Evolutionary conservation across 1,140 invertebrate genomes (phyloP).

Genomic region (Drosophila nigromelanica): DNA sequence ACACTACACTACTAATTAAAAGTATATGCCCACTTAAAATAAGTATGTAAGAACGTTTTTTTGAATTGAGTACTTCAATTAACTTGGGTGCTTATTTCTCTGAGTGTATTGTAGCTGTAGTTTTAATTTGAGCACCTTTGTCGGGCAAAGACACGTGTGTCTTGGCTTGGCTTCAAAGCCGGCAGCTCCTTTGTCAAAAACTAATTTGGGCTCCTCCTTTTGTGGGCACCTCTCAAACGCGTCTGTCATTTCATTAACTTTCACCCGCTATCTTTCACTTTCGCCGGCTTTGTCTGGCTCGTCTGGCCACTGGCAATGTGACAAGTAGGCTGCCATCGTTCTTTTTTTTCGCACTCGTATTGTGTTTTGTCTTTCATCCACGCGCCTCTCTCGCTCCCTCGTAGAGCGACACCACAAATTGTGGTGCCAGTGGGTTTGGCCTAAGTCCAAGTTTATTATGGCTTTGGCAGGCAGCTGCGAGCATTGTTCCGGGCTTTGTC

Average conservation of each 20-base stretch:
- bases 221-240: slow-evolving; percentile 43
- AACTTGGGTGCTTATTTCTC: too few relatives aligned
- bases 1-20: too few relatives aligned
- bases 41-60: too few relatives aligned
- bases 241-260: slow-evolving; percentile 69
- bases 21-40: too few relatives aligned
- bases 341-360: slow-evolving; percentile 28
- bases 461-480: slow-evolving; percentile 25
- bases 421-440: slow-evolving; percentile 36
- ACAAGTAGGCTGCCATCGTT: slow-evolving; percentile 41
- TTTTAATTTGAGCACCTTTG: slow-evolving; percentile 43
- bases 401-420: neutral
- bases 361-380: slow-evolving; percentile 10
- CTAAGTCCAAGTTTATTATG: slow-evolving; percentile 53
- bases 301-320: slow-evolving; percentile 39
- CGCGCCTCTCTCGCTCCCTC: neutral
- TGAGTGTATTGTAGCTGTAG: neutral
- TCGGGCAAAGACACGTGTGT: slow-evolving; percentile 35
- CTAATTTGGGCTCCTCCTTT: slow-evolving; percentile 54
- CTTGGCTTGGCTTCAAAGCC: slow-evolving; percentile 10
- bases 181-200: slow-evolving; percentile 57
- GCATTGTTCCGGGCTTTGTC: slow-evolving; percentile 19
- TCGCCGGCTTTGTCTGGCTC: slow-evolving; percentile 34
- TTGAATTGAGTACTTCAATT: too few relatives aligned
- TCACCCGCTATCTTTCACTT: slow-evolving; percentile 40